These are phyloP conservation scores for Hucho hucho DNA, from an alignment of 2,113 vertebrate genomes.

Conservation along the genomic window DNA sequence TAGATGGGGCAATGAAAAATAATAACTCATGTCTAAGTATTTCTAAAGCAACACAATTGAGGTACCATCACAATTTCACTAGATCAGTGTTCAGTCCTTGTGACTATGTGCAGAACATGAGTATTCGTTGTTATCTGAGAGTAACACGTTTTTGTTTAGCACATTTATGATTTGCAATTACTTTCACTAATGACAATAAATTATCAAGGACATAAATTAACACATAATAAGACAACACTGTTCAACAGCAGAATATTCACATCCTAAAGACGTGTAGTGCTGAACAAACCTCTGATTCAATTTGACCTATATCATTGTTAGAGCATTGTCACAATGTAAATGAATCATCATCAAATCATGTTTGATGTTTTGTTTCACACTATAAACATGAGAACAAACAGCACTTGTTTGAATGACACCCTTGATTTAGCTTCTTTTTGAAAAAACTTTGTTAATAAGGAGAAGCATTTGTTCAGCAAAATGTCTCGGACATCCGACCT, in stretches of 20 bases:
- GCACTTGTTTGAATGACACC: background rate
- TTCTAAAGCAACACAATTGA: conserved; percentile 42
- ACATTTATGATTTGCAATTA: too few relatives aligned
- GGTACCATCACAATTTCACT: background rate
- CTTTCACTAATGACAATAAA: background rate
- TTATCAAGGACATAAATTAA: background rate
- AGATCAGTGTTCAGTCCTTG: background rate
- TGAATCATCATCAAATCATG: background rate
- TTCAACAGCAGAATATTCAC: too few relatives aligned
- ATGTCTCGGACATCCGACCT: conserved; percentile 52
- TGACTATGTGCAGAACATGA: background rate
- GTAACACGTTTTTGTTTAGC: too few relatives aligned
- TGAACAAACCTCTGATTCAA: background rate
- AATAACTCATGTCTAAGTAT: conserved; percentile 48
- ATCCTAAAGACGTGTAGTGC: too few relatives aligned
- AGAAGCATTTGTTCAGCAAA: conserved; percentile 42
- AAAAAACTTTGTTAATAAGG: background rate
- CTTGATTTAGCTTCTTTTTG: conserved; percentile 12
- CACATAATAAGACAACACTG: background rate
- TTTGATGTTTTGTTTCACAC: background rate
- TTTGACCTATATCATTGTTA: background rate
- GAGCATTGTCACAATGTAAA: too few relatives aligned
- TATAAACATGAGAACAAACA: background rate
- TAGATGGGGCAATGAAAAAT: conserved; percentile 56
- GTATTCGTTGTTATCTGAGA: background rate